Base-by-base conservation (phyloP, 2,113 vertebrate genomes). In the Ptyas mucosa region DNA sequence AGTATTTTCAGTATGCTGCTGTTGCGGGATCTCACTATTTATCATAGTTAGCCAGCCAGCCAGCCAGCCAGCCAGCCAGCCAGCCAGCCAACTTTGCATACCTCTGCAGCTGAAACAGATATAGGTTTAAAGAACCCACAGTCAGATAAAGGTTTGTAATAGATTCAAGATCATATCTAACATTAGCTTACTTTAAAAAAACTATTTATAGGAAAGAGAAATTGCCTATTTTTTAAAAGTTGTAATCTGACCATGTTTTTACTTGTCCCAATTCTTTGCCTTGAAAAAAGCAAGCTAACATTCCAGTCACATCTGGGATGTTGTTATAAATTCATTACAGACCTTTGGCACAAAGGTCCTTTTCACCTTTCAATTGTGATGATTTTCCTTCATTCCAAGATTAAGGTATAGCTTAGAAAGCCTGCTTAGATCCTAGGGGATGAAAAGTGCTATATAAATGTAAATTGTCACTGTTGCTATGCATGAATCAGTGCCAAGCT, bases 401-500 rank as follows among this genome's bases (percentile, higher is more conserved):
- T 69, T 34, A 95, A 64, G 94, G 85, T 92, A 93, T 55, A 23
- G 89, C 88, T 94, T 96, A 93, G 94, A 95, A 95, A 95, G 91
- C 88, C 90, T 53, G 89, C 34, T 52, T 57, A 92, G 87, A 93
- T 95, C 96, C 96, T 96, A 94, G 91, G 96, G 96, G 95, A 96
- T 92, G 94, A 94, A 96, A 97, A 95, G 95, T 96, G 92, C 69
- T 96, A 96, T 97, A 97, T 97, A 97, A 97, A 97, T 97, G 96
- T 96, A 97, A 97, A 97, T 96, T 90, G 58, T 95, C 94, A 91
- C 69, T 96, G 93, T 93, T 96, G 92, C 90, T 97, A 97, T 96
- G 95, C 95, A 95, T 96, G 96, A 97, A 91, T 86, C 90, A 95
- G 20, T 92, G 94, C 61, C 93, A 92, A 89, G 61, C 90, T 94